Conservation (phyloP, 2,113 vertebrate genomes). For the Pagrus major region DNA sequence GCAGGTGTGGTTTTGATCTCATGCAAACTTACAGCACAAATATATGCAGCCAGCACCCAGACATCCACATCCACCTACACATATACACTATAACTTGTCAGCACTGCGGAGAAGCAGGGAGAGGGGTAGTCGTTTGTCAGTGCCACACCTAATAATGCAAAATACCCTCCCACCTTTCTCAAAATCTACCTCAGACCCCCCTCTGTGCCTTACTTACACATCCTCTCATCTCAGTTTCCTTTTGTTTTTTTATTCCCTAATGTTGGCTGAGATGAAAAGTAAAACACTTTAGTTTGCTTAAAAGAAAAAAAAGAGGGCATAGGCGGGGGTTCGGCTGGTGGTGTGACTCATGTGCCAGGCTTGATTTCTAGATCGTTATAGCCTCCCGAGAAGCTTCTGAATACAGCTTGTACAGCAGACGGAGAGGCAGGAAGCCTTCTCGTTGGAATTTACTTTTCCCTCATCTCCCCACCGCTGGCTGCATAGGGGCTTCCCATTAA, state of each 20-base stretch:
- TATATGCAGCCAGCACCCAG: slow-evolving; percentile 45
- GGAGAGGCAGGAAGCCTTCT: slow-evolving; percentile 37
- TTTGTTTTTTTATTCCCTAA: slow-evolving; percentile 43
- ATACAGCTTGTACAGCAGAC: slow-evolving; percentile 8
- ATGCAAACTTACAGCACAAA: slow-evolving; percentile 35
- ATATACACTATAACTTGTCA: slow-evolving; percentile 29
- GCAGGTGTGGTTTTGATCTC: slow-evolving; percentile 12
- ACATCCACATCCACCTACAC: slow-evolving; percentile 54
- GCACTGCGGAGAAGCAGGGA: slow-evolving; percentile 16
- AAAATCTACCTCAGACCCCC: slow-evolving; percentile 6
- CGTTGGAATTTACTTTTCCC: slow-evolving; percentile 43
- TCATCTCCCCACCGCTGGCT: slow-evolving; percentile 34
- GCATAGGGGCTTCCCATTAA: slow-evolving; percentile 51
- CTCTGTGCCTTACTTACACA: slow-evolving; percentile 17
- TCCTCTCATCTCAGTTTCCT: background rate
- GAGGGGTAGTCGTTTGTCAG: slow-evolving; percentile 17
- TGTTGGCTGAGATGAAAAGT: slow-evolving; percentile 50
- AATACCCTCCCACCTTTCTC: slow-evolving; percentile 15
- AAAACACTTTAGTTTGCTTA: slow-evolving; percentile 60
- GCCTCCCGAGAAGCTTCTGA: slow-evolving; percentile 59
- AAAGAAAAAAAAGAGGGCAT: background rate
- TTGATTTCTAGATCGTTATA: slow-evolving; percentile 64
- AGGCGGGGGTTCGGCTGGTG: slow-evolving; percentile 37
- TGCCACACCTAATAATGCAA: slow-evolving; percentile 41
- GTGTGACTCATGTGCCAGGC: slow-evolving; percentile 57